Evolutionary conservation across 2,113 vertebrate species (phyloP).

Genomic region (Hippotragus niger): DNA sequence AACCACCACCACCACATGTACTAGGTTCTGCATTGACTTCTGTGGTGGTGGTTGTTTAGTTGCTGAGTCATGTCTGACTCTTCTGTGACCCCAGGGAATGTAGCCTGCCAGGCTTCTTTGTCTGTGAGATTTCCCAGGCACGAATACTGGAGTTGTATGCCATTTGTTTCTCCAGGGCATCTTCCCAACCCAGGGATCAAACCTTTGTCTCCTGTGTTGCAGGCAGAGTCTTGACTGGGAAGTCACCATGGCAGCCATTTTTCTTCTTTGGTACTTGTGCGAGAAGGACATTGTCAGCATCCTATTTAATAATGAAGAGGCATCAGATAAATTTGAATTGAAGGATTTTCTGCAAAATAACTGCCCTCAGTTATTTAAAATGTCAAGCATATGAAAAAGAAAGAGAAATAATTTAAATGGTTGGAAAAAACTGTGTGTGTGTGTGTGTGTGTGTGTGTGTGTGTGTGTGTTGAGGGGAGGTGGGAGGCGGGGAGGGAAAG

Average conservation of each 20-base stretch:
- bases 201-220: background rate
- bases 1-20: background rate
- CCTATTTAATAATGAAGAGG: background rate
- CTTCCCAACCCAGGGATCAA: background rate
- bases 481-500: rapidly evolving
- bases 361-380: background rate
- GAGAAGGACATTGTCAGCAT: background rate
- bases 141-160: background rate
- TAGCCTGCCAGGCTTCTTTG: background rate
- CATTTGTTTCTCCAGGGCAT: background rate
- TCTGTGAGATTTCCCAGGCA: background rate
- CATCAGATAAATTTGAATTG: background rate
- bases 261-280: background rate
- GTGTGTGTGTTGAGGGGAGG: background rate
- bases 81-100: background rate
- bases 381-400: background rate
- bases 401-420: background rate
- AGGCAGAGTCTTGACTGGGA: background rate
- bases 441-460: background rate
- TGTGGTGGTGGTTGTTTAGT: background rate
- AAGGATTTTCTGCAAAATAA: background rate
- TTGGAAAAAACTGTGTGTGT: background rate
- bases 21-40: background rate
- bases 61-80: background rate
- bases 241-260: background rate